Percentiles rank a stretch among this genome's conserved stretches.
These are phyloP conservation scores for Busseola fusca DNA, from an alignment of 2,888 invertebrate genomes.

Conservation along the genomic window DNA sequence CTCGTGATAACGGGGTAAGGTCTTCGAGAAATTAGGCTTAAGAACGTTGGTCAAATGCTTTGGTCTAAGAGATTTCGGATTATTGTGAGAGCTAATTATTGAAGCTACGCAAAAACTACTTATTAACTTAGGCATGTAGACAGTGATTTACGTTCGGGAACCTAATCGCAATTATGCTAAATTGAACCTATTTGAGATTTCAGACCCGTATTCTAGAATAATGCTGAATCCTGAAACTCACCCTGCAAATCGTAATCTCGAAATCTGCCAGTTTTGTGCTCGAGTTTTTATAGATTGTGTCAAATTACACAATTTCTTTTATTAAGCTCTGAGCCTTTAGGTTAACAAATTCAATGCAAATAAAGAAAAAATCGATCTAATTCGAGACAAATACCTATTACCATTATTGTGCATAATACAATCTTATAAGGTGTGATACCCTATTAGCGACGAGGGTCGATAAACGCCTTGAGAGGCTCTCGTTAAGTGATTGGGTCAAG, in stretches of 20 bases:
- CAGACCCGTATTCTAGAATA: background rate
- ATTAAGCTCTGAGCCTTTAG: background rate
- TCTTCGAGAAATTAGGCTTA: constrained; percentile 26
- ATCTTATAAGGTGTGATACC: constrained; percentile 29
- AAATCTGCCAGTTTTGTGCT: background rate
- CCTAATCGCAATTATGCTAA: background rate
- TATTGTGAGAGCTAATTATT: constrained; percentile 1
- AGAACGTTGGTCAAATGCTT: constrained; percentile 7
- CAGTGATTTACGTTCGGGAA: background rate
- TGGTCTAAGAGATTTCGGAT: background rate
- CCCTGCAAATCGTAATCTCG: no score
- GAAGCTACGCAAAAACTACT: background rate
- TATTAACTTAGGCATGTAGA: background rate
- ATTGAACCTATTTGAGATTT: background rate
- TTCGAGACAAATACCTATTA: constrained; percentile 5
- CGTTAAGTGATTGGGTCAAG: constrained; percentile 57
- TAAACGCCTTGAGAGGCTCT: constrained; percentile 48
- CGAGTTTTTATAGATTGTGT: background rate
- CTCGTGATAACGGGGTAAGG: constrained; percentile 23
- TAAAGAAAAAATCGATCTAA: background rate
- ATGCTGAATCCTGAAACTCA: background rate
- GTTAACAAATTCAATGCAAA: background rate
- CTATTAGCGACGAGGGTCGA: constrained; percentile 35
- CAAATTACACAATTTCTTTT: background rate
- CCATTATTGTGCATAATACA: constrained; percentile 24